A percentile compares a stretch with the other conserved stretches of the same genome.
Conservation (phyloP, 2,888 invertebrate species). For the Agrochola litura region DNA sequence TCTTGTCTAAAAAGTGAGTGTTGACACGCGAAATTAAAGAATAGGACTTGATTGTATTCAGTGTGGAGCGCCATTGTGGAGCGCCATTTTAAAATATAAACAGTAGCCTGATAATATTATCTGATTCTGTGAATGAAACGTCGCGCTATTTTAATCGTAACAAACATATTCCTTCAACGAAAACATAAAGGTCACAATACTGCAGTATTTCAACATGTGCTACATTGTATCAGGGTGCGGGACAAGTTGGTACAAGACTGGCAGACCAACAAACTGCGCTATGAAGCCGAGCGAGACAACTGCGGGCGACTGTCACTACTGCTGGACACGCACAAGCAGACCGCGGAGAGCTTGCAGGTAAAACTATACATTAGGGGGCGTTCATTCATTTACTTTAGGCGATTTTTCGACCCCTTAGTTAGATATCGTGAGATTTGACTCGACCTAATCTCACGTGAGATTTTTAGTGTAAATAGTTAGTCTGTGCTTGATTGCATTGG, state of each 20-base stretch:
- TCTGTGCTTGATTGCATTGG: too few relatives aligned
- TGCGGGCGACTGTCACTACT: constrained; percentile 90
- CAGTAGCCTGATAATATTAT: not conserved
- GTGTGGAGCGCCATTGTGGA: too few relatives aligned
- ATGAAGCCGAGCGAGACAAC: constrained; percentile 88
- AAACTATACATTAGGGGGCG: too few relatives aligned
- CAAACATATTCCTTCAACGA: not conserved
- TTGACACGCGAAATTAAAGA: constrained; percentile 13
- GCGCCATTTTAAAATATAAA: too few relatives aligned
- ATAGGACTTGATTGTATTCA: not conserved
- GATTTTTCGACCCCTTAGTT: too few relatives aligned
- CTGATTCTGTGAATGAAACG: not conserved
- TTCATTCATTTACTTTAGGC: too few relatives aligned
- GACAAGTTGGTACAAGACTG: constrained; percentile 88
- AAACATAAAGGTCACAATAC: not conserved
- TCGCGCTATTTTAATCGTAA: constrained; percentile 2
- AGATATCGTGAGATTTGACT: too few relatives aligned
- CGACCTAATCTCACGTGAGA: too few relatives aligned
- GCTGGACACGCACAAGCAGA: constrained; percentile 91
- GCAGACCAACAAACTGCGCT: constrained; percentile 84
- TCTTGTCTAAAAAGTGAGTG: not conserved
- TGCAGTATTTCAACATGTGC: not conserved
- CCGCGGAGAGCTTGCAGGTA: constrained; percentile 86
- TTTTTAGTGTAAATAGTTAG: too few relatives aligned
- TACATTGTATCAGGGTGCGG: constrained; percentile 78